Evolutionary conservation across 1,140 invertebrate genomes (phyloP).

Genomic region (Calycopis cecrops): DNA sequence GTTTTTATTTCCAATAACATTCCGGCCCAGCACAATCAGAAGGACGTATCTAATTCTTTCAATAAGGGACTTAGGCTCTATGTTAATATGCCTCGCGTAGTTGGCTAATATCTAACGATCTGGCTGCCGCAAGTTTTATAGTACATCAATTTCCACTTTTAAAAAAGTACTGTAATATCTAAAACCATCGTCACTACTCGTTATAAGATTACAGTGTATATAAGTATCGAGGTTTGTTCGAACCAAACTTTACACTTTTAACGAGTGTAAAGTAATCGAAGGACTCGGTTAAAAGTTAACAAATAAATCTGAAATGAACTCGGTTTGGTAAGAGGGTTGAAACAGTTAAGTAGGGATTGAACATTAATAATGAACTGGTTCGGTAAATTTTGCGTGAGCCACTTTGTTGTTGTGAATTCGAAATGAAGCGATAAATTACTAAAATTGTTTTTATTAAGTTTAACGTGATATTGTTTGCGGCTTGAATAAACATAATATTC

Average conservation of each 20-base stretch:
- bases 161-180: background rate
- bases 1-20: no score
- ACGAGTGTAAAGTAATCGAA: slow-evolving; percentile 5
- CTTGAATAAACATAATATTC: no score
- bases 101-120: background rate
- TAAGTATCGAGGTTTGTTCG: background rate
- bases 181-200: background rate
- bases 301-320: background rate
- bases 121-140: background rate
- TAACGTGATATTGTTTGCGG: no score
- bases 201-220: background rate
- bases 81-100: background rate
- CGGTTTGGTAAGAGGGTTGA: background rate
- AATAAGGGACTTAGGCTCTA: no score
- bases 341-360: background rate
- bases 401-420: background rate
- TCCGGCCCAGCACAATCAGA: no score
- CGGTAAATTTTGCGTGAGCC: background rate
- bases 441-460: background rate
- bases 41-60: no score
- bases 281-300: background rate
- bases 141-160: background rate
- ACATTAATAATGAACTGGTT: background rate
- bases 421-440: background rate
- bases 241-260: background rate